A percentile compares a stretch with the other conserved stretches of the same genome.
These are phyloP conservation scores for Saccostrea glomerata DNA, from an alignment of 1,140 invertebrate species.

Conservation along the genomic window DNA sequence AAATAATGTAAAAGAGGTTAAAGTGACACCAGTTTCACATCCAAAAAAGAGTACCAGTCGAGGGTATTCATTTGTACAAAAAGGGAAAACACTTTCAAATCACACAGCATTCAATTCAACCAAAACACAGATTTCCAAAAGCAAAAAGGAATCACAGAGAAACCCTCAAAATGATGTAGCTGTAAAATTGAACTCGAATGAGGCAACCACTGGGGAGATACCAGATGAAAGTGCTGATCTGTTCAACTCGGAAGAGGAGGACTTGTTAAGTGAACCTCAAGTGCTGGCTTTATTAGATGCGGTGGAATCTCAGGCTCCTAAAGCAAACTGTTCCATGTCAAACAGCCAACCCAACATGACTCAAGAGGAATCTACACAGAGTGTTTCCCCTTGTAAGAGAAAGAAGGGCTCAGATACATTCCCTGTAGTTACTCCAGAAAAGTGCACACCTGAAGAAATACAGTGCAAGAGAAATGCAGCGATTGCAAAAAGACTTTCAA, in stretches of 20 bases:
- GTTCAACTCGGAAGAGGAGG: slow-evolving; percentile 62
- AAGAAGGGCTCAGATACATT: not conserved
- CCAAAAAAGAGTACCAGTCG: not conserved
- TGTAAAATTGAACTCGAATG: not conserved
- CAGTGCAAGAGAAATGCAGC: not conserved
- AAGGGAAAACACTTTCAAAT: not conserved
- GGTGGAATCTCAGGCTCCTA: slow-evolving; percentile 4
- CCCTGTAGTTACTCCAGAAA: not conserved
- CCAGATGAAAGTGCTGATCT: slow-evolving; percentile 55
- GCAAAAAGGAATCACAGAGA: not conserved
- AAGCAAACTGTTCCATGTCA: not conserved
- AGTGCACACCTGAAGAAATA: not conserved
- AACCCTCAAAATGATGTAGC: not conserved
- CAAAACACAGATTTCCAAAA: not conserved
- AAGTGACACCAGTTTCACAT: not conserved
- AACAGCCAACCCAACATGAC: not conserved
- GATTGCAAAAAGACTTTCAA: not conserved
- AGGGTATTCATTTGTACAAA: slow-evolving; percentile 5
- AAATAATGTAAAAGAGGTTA: not conserved
- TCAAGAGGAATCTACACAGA: not conserved
- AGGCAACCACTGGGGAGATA: not conserved
- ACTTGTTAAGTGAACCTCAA: slow-evolving; percentile 65
- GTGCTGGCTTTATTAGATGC: slow-evolving; percentile 56
- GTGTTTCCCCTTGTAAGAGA: not conserved
- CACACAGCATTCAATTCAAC: not conserved